phyloP scores from a whole-genome alignment of 2,113 vertebrate species.

The Syngnathus typhle region DNA sequence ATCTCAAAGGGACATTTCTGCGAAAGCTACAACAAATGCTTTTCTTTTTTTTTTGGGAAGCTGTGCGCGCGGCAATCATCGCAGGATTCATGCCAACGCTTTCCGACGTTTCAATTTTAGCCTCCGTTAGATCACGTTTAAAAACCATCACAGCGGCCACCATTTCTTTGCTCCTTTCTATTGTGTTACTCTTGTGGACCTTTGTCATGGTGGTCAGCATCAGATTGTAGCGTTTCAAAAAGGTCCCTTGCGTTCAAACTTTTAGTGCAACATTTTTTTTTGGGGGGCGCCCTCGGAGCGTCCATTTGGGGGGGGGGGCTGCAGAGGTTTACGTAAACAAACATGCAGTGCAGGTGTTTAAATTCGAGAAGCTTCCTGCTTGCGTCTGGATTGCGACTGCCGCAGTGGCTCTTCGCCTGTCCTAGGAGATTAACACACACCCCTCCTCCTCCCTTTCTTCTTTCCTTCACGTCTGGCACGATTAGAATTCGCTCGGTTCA shows the following conservation, averaged over 20 bases:
- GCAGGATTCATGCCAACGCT: not conserved
- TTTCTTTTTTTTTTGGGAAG: not conserved
- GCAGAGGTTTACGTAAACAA: constrained; percentile 31
- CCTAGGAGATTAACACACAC: constrained; percentile 55
- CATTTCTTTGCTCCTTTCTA: not conserved
- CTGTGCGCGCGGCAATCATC: too few species aligned
- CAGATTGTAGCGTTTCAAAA: not conserved
- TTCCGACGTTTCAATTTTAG: too few species aligned
- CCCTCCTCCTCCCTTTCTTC: not conserved
- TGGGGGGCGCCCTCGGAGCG: not conserved
- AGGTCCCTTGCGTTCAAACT: not conserved
- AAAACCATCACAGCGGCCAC: not conserved
- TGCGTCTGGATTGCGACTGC: constrained; percentile 61
- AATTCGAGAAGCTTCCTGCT: constrained; percentile 27
- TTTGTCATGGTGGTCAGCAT: not conserved
- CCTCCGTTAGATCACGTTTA: too few species aligned
- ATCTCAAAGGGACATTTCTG: not conserved
- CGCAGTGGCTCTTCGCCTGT: constrained; percentile 62
- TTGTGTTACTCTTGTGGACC: too few species aligned
- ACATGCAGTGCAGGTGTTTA: constrained; percentile 47
- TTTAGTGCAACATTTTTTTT: not conserved
- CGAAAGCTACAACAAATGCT: not conserved
- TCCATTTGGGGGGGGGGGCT: not conserved
- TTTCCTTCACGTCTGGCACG: constrained; percentile 30
- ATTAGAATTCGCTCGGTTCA: constrained; percentile 41